Conservation (phyloP, 2,797 vertebrate species). For the Podarcis siculus region DNA sequence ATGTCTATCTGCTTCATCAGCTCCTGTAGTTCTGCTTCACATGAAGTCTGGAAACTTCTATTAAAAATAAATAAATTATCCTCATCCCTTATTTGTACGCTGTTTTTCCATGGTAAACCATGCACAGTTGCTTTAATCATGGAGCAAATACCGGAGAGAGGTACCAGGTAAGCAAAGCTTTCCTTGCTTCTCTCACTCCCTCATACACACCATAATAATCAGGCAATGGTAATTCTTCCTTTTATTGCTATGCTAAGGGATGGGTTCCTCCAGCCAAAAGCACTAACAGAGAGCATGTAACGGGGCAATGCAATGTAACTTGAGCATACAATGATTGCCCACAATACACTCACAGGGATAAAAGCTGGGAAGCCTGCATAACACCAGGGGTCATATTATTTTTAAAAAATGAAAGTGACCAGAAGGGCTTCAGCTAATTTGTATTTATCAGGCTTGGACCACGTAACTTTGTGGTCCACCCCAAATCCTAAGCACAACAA, state of each 20-base stretch:
- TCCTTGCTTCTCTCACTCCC: fast-evolving
- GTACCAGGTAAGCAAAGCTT: not conserved
- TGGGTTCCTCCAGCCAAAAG: not conserved
- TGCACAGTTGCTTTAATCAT: conserved; percentile 10
- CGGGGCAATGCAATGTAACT: not conserved
- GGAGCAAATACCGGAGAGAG: not conserved
- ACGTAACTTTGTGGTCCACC: no score
- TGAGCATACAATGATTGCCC: not conserved
- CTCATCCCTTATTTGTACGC: no score
- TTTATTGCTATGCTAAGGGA: not conserved
- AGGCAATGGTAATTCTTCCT: not conserved
- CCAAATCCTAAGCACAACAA: not conserved
- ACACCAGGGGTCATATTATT: not conserved
- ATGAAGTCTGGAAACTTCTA: conserved; percentile 77
- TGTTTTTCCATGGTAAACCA: no score
- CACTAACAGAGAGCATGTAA: not conserved
- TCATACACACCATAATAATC: not conserved
- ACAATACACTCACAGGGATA: not conserved
- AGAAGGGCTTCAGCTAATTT: not conserved
- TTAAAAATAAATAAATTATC: conserved; percentile 42
- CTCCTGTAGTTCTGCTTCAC: conserved; percentile 82
- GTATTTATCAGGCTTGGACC: not conserved
- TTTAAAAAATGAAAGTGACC: not conserved
- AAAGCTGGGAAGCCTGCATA: not conserved
- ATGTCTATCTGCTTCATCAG: conserved; percentile 86